These are phyloP conservation scores for Drosophila demipolita DNA, from an alignment of 2,888 invertebrate species.

Conservation along the genomic window DNA sequence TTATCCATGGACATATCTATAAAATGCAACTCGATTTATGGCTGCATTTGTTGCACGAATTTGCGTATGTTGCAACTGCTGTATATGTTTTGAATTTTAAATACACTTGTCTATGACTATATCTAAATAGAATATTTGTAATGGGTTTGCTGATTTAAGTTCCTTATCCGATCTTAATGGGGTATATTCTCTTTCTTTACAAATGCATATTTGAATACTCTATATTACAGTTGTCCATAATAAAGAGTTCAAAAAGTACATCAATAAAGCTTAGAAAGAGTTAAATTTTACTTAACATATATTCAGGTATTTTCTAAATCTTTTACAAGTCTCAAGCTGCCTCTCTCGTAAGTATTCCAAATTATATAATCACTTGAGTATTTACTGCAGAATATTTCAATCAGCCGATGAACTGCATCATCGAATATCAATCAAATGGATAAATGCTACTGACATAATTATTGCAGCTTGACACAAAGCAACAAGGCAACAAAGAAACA, in stretches of 20 bases:
- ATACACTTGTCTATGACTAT: not conserved
- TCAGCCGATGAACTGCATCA: constrained; percentile 6
- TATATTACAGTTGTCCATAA: not conserved
- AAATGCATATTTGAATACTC: not conserved
- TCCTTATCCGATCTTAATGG: not conserved
- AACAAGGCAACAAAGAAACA: constrained; percentile 16
- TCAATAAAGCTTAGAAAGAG: not conserved
- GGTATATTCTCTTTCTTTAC: not conserved
- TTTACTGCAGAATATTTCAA: not conserved
- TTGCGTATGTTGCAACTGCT: constrained; percentile 2
- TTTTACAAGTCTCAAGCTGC: not conserved
- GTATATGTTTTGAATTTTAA: not conserved
- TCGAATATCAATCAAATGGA: constrained; percentile 70
- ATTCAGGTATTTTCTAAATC: not conserved
- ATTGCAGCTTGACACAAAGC: constrained; percentile 56
- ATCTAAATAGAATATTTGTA: not conserved
- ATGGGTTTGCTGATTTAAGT: not conserved
- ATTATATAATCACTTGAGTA: too few species aligned
- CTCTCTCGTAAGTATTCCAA: not conserved
- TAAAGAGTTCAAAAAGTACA: not conserved
- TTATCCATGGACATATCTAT: constrained; percentile 19
- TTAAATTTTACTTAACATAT: not conserved
- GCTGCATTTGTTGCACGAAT: constrained; percentile 2
- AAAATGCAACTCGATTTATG: constrained; percentile 18
- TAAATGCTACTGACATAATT: constrained; percentile 77